Evolutionary conservation across 1,140 invertebrate genomes (phyloP), one percentile per base, ranked within the genome.

Genomic region (Pachyrhynchus sulphureomaculatus): DNA sequence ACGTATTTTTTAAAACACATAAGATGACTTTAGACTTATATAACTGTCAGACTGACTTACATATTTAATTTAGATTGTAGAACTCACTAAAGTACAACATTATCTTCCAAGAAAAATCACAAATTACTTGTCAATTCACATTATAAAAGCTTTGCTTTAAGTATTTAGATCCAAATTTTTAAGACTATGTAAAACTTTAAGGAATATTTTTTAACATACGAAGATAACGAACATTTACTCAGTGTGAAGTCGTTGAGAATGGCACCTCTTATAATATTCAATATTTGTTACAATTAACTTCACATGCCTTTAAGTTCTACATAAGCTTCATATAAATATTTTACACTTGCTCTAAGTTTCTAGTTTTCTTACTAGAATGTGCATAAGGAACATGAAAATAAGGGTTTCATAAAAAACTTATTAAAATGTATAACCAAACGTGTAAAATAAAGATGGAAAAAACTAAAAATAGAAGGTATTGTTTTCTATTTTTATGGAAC

Each of bases 391-490:
- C 45, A 17, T 18, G n/a, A 29, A 34, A 13, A 21, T 34, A 48
- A 48, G 45, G 17, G 20, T 20, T 29, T n/a, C n/a, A 21, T 42
- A 42, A 42, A 48, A 13, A 48, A 48, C 20, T 15, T 4, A 29
- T 15, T 15, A 48, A 48, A 48, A 41, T 29, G 5, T 29, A 2
- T 29, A 29, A 48, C 45, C 13, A 48, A 48, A 48, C 32, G 21
- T 41, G 52, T 29, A 47, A 12, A 34, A 23, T 18, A 42, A 41
- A 29, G 37, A 49, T 59, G 37, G 34, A 37, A 49, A 48, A 39
- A 20, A 49, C n/a, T 56, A 41, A 57, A 57, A 45, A 64, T 53
- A 53, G 52, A 53, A 53, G 33, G 57, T 62, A 36, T 15, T 62
- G 59, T 4, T 39, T 44, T 42, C 49, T 52, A 51, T 39, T 42